These are phyloP conservation scores for Anguilla pacifica DNA, from an alignment of 2,797 vertebrate species.

Conservation along the genomic window DNA sequence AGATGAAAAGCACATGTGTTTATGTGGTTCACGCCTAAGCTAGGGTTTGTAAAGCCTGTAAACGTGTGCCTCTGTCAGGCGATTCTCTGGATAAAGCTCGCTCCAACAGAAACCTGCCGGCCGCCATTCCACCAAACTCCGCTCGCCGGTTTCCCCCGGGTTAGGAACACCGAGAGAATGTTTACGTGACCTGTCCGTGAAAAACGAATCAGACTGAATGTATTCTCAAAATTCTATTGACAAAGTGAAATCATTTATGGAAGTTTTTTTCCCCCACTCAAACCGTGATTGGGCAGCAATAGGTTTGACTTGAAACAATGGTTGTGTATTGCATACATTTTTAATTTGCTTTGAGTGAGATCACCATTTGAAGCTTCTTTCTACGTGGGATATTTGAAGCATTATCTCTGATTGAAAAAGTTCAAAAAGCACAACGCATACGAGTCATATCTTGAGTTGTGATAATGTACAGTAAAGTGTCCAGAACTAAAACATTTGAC, in stretches of 20 bases:
- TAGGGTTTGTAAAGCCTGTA: conserved; percentile 50
- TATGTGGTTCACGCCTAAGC: neutral
- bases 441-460: no score
- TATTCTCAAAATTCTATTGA: neutral
- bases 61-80: conserved; percentile 50
- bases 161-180: neutral
- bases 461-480: no score
- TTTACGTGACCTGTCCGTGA: neutral
- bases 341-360: neutral
- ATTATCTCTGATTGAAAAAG: no score
- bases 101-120: conserved; percentile 45
- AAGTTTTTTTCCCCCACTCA: neutral
- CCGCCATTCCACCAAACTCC: conserved; percentile 48
- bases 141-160: conserved; percentile 30
- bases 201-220: neutral
- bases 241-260: neutral
- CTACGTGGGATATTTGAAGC: no score
- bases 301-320: neutral
- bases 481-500: no score
- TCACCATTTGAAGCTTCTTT: no score
- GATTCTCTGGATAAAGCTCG: conserved; percentile 46
- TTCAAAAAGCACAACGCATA: no score
- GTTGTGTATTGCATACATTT: neutral
- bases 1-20: neutral
- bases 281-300: neutral